Conservation (phyloP, 1,140 invertebrate species). For the Drosophila saltans region DNA sequence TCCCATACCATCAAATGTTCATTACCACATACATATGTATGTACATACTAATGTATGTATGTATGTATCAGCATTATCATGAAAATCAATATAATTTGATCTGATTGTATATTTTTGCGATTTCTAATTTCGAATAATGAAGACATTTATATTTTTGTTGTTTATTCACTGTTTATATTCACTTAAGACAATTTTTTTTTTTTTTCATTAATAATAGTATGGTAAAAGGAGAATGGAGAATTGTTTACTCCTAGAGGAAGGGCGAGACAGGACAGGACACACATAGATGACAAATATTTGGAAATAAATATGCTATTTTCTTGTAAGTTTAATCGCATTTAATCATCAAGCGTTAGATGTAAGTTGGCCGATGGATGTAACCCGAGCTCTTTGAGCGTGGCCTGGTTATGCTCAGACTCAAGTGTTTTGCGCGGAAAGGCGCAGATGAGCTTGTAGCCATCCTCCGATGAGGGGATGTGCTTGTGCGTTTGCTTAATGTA, state of each 20-base stretch:
- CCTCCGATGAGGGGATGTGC: conserved; percentile 65
- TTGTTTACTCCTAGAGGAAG: conserved; percentile 12
- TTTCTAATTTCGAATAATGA: background rate
- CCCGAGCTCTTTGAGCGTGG: conserved; percentile 72
- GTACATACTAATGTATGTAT: background rate
- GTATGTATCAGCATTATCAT: conserved; percentile 6
- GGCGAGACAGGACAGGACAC: conserved; percentile 21
- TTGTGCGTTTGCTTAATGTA: conserved; percentile 78
- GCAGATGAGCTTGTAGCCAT: conserved; percentile 76
- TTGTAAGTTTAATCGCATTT: conserved; percentile 16
- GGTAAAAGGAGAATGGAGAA: conserved; percentile 16
- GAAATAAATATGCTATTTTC: conserved; percentile 48
- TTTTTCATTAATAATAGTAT: conserved; percentile 3
- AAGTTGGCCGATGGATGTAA: conserved; percentile 81
- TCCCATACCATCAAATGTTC: background rate
- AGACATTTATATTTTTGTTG: background rate
- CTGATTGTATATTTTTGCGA: too few relatives aligned
- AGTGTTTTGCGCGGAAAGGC: conserved; percentile 78
- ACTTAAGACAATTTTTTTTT: conserved; percentile 9
- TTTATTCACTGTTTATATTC: conserved; percentile 2
- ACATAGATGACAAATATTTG: conserved; percentile 37
- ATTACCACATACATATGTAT: background rate
- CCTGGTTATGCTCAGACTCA: conserved; percentile 63
- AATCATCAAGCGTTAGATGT: conserved; percentile 79
- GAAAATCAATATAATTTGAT: too few relatives aligned